Evolutionary conservation across 2,888 invertebrate species (phyloP), one percentile per base, ranked within the genome.

Genomic region (Catocala sponsa): DNA sequence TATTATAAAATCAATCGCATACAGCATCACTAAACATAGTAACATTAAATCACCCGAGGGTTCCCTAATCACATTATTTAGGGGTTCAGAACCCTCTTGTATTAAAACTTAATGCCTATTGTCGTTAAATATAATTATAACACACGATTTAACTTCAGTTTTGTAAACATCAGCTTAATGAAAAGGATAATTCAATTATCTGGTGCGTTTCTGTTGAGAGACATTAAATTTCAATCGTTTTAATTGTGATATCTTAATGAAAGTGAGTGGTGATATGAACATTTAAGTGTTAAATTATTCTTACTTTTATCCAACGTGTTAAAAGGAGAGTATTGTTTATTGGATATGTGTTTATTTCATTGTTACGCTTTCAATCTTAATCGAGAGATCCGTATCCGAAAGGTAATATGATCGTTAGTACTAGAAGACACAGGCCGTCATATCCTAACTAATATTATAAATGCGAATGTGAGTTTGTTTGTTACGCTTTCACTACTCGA

Each of bases 111-210:
- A 54, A 53, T 55, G 68, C 65, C 71, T 76, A 75, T 81, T 81
- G 83, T 84, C 78, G 74, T 68, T 78, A 84, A 89, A 88, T 85
- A 80, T 78, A 84, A 88, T 87, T 83, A 86, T 88, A 82, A 83
- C 89, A 77, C 83, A 78, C 89, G 83, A 89, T 91, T 91, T 85
- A 86, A 77, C 86, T 76, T 64, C 65, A 82, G 85, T 86, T 88
- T 87, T 81, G 83, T 79, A 87, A 88, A 89, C 87, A 87, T 72
- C 73, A 66, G 74, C 76, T 74, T 81, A 82, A 85, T 84, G 80
- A 81, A 81, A 81, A 62, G 74, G 76, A 76, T 81, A 78, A 79
- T 70, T 59, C 54, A 53, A 68, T 75, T 73, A 70, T 51, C 63
- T 54, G 41, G n/a, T 25, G 58, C 53, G 55, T 54, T 55, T 44